Evolutionary conservation across 1,140 invertebrate species (phyloP), one percentile per base, ranked within the genome.

Genomic region (Penaeus japonicus): DNA sequence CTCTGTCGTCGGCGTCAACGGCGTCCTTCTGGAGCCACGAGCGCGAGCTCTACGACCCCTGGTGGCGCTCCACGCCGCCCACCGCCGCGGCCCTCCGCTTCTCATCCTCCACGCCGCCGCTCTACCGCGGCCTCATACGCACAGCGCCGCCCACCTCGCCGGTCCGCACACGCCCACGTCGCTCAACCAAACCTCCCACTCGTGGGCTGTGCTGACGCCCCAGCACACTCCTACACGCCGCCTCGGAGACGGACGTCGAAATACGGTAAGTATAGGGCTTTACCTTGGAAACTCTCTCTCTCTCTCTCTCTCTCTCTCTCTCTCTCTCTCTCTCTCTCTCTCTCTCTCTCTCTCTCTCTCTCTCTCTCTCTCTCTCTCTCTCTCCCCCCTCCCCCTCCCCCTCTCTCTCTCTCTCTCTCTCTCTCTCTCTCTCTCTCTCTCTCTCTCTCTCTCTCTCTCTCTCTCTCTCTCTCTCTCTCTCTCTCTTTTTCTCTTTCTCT

Each of bases 21-120:
- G 89, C 89, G 10, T 89, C 89, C 18, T 89, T 89, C 80, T 89
- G 89, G 89, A 86, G 89, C 79, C 89, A 89, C 84, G 89, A 89
- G 79, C 59, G 89, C 53, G 89, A 89, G 84, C 22, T 89, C 15
- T 85, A 85, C 30, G 89, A 89, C 79, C 89, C 89, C 53, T 89
- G 89, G 89, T 89, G 89, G 89, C 84, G 89, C 78, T 75, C 84
- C 47, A 77, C 89, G n/a, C 89, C 89, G 0, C 89, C 89, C 73
- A 85, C 89, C 0, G 89, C 89, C 18, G 84, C 62, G 24, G 89
- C 77, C 39, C 81, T 89, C 39, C 78, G 89, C 17, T 79, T 78
- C 54, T 85, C 84, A 7, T 85, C 89, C 32, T 70, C 84, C 30
- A 89, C 89, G 53, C 89, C 89, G 20, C 79, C 89, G 20, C 84